These are phyloP conservation scores for Heptranchias perlo DNA, from an alignment of 2,113 vertebrate genomes.

Conservation along the genomic window DNA sequence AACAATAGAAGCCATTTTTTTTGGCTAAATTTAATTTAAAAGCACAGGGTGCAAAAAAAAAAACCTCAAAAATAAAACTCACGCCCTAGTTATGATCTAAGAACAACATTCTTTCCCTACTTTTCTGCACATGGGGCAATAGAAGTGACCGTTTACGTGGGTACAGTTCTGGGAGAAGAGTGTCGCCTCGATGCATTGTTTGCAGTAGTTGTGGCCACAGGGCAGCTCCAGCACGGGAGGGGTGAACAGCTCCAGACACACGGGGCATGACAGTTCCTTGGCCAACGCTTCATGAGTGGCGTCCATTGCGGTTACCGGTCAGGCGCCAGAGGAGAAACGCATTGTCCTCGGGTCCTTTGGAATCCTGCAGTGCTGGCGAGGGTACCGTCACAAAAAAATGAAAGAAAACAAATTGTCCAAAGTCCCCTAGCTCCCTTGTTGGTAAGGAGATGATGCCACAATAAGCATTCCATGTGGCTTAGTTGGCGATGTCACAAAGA, in stretches of 20 bases:
- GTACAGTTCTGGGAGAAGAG: slow-evolving; percentile 40
- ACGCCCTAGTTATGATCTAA: background rate
- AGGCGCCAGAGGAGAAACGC: background rate
- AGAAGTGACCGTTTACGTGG: background rate
- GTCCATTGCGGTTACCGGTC: background rate
- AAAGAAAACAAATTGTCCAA: background rate
- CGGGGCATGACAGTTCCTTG: slow-evolving; percentile 25
- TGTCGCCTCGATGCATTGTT: slow-evolving; percentile 45
- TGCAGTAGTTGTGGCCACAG: slow-evolving; percentile 48
- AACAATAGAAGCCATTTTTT: background rate
- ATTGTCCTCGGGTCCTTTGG: background rate
- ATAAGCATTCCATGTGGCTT: background rate
- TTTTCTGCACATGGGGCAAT: slow-evolving; percentile 45
- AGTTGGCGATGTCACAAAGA: background rate
- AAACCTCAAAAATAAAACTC: too few relatives aligned
- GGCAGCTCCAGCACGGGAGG: slow-evolving; percentile 43
- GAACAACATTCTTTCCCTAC: slow-evolving; percentile 38
- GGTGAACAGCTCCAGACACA: slow-evolving; percentile 43
- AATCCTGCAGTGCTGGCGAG: background rate
- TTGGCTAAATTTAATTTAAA: background rate
- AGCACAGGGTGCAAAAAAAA: background rate
- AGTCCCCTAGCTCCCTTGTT: background rate
- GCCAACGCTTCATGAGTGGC: slow-evolving; percentile 4
- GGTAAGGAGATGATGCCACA: slow-evolving; percentile 20
- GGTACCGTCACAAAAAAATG: background rate